phyloP scores from a whole-genome alignment of 1,140 invertebrate species.

The Drosophila fuyamai region DNA sequence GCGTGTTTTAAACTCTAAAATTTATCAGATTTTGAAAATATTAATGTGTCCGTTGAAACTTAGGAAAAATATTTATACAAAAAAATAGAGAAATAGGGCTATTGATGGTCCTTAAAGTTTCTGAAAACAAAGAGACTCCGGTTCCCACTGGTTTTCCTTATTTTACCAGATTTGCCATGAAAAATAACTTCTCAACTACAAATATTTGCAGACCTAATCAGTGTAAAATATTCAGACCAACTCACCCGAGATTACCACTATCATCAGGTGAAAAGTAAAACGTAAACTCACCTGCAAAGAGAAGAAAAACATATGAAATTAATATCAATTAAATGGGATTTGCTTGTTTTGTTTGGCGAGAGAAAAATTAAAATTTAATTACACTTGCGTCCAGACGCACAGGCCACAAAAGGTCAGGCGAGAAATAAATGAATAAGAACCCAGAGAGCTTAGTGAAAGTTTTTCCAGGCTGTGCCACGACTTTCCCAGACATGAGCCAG shows the following conservation, averaged over 20 bases:
- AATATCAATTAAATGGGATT: slow-evolving; percentile 70
- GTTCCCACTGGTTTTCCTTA: too few species aligned
- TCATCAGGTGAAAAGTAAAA: background rate
- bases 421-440: slow-evolving; percentile 45
- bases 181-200: background rate
- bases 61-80: background rate
- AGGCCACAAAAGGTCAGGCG: slow-evolving; percentile 51
- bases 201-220: background rate
- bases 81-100: too few species aligned
- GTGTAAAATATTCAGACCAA: background rate
- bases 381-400: slow-evolving; percentile 39
- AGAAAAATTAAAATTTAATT: slow-evolving; percentile 75
- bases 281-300: slow-evolving; percentile 59
- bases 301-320: slow-evolving; percentile 58
- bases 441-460: slow-evolving; percentile 55
- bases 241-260: slow-evolving; percentile 23
- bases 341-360: slow-evolving; percentile 32
- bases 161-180: too few species aligned
- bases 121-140: too few species aligned
- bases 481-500: slow-evolving; percentile 30
- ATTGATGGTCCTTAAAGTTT: too few species aligned
- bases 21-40: slow-evolving; percentile 12
- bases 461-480: slow-evolving; percentile 26
- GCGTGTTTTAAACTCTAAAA: slow-evolving; percentile 1
- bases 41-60: slow-evolving; percentile 6